Evolutionary conservation across 2,113 vertebrate species (phyloP).

Genomic region (Rhinolophus ferrumequinum): DNA sequence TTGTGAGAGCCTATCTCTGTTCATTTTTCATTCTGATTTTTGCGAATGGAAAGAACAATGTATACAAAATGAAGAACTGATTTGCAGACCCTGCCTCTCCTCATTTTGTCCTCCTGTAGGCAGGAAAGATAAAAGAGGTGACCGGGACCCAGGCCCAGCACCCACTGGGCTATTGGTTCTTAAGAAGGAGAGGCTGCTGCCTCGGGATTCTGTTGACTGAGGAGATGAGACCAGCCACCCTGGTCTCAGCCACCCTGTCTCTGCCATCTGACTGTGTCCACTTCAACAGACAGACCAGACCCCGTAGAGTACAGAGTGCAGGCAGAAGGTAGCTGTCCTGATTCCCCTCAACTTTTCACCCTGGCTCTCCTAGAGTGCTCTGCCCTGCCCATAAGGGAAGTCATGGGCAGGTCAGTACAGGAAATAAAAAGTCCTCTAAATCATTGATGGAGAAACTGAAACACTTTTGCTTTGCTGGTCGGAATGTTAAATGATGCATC

Average conservation of each 20-base stretch:
- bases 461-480: not conserved
- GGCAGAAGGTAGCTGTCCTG: not conserved
- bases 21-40: not conserved
- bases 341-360: not conserved
- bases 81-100: not conserved
- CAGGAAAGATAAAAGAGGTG: not conserved
- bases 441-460: not conserved
- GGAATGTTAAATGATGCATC: not conserved
- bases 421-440: not conserved
- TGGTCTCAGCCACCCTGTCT: not conserved
- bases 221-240: not conserved
- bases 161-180: not conserved
- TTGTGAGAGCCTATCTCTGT: not conserved
- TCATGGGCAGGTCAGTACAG: not conserved
- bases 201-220: not conserved
- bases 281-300: not conserved
- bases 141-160: not conserved
- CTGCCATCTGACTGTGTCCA: not conserved
- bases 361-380: not conserved
- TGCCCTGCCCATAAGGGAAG: not conserved
- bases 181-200: not conserved
- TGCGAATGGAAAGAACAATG: not conserved
- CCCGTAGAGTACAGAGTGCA: fast-evolving
- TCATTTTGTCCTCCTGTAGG: not conserved
- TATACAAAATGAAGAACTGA: not conserved